Percentiles rank a stretch among this genome's conserved stretches.
These are phyloP conservation scores for Heliornis fulica DNA, from an alignment of 2,113 vertebrate genomes.

Conservation along the genomic window DNA sequence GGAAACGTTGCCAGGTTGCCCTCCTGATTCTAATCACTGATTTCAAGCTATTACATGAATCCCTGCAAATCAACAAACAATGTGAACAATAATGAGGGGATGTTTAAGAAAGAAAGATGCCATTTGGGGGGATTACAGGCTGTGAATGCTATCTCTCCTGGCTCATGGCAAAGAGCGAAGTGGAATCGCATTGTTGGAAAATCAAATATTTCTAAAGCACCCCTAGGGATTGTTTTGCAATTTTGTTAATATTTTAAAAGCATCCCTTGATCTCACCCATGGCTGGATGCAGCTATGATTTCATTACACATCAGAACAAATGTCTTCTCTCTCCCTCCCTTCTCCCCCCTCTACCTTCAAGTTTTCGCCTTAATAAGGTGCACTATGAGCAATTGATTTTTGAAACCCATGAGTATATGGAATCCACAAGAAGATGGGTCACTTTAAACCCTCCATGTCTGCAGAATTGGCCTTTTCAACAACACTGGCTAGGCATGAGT, in stretches of 20 bases:
- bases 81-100: background rate
- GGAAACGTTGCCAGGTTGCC: background rate
- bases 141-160: background rate
- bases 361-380: background rate
- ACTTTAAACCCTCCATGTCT: background rate
- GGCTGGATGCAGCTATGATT: slow-evolving; percentile 1
- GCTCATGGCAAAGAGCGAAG: background rate
- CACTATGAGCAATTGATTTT: background rate
- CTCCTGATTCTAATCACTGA: background rate
- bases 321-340: background rate
- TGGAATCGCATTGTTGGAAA: background rate
- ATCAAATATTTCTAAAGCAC: slow-evolving; percentile 36
- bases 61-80: slow-evolving; percentile 38
- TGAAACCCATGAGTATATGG: background rate
- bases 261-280: slow-evolving; percentile 37
- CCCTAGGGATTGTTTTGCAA: slow-evolving; percentile 28
- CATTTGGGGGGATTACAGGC: slow-evolving; percentile 34
- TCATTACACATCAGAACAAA: background rate
- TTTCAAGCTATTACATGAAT: slow-evolving; percentile 18
- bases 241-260: slow-evolving; percentile 64
- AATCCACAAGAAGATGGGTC: background rate
- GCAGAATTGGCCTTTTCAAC: background rate
- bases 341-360: background rate
- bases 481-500: background rate
- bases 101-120: slow-evolving; percentile 39